Percentiles rank a stretch among this genome's conserved stretches.
Conservation (phyloP, 2,888 invertebrate species). For the Clanis bilineata region DNA sequence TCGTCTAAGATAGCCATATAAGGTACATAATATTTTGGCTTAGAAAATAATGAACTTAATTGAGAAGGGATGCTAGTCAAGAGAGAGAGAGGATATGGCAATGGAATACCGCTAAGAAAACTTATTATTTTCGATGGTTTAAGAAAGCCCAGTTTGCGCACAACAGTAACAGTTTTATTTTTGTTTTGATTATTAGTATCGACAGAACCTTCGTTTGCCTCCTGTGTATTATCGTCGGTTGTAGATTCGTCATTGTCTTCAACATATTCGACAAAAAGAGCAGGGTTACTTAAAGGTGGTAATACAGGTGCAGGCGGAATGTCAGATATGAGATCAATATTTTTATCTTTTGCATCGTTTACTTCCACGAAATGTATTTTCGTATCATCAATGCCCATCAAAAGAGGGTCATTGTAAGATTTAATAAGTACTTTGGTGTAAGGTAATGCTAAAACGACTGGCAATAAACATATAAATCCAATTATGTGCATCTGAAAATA, state of each 20-base stretch:
- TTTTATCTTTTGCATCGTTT: not conserved
- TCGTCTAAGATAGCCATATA: not conserved
- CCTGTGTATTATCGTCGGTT: not conserved
- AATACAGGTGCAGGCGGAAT: not conserved
- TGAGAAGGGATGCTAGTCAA: not conserved
- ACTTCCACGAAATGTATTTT: not conserved
- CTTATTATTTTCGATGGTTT: not conserved
- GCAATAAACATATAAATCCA: not conserved
- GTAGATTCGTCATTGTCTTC: not conserved
- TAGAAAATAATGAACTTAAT: not conserved
- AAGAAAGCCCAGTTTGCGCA: not conserved
- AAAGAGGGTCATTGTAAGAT: not conserved
- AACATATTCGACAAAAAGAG: not conserved
- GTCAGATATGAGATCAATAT: not conserved
- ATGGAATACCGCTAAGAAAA: not conserved
- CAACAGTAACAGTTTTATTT: not conserved
- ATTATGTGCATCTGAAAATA: not conserved
- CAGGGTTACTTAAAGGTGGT: not conserved
- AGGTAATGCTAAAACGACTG: not conserved
- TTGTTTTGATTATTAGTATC: not conserved
- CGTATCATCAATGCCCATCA: not conserved
- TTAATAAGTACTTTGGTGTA: not conserved
- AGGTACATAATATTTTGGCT: not conserved
- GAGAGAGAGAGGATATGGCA: not conserved
- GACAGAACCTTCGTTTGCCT: not conserved